phyloP scores from a whole-genome alignment of 1,140 invertebrate species.

The Papilio glaucus region DNA sequence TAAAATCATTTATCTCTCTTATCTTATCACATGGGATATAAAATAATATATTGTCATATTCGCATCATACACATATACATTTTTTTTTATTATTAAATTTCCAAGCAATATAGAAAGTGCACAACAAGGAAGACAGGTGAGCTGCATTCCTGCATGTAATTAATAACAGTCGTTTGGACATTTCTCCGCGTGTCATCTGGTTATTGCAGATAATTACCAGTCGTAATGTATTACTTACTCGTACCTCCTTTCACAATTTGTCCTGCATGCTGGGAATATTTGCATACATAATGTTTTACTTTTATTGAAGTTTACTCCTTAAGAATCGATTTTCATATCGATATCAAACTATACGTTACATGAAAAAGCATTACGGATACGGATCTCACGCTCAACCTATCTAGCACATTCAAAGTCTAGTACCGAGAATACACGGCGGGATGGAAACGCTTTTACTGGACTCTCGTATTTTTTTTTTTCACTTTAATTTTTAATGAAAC shows the following conservation, averaged over 20 bases:
- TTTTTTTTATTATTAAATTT: not conserved
- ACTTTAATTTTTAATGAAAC: too few relatives aligned
- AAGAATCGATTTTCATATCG: too few relatives aligned
- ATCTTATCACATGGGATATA: not conserved
- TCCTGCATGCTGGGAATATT: not conserved
- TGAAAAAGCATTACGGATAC: too few relatives aligned
- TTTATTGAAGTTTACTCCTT: too few relatives aligned
- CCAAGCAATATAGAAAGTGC: constrained; percentile 2
- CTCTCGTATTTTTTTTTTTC: too few relatives aligned
- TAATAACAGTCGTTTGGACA: constrained; percentile 3
- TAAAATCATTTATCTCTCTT: too few relatives aligned
- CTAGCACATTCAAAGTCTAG: too few relatives aligned
- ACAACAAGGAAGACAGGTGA: not conserved
- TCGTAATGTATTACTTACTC: constrained; percentile 11
- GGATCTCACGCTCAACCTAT: too few relatives aligned
- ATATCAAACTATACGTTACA: too few relatives aligned
- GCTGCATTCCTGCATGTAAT: constrained; percentile 7
- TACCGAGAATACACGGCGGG: too few relatives aligned
- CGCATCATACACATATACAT: not conserved
- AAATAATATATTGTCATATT: not conserved
- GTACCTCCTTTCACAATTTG: constrained; percentile 7
- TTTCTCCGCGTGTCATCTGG: constrained; percentile 9
- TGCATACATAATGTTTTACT: not conserved
- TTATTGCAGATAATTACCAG: constrained; percentile 6
- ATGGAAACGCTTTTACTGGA: too few relatives aligned